Conservation (phyloP, 1,140 invertebrate species). For the Cyrtorhinus lividipennis region DNA sequence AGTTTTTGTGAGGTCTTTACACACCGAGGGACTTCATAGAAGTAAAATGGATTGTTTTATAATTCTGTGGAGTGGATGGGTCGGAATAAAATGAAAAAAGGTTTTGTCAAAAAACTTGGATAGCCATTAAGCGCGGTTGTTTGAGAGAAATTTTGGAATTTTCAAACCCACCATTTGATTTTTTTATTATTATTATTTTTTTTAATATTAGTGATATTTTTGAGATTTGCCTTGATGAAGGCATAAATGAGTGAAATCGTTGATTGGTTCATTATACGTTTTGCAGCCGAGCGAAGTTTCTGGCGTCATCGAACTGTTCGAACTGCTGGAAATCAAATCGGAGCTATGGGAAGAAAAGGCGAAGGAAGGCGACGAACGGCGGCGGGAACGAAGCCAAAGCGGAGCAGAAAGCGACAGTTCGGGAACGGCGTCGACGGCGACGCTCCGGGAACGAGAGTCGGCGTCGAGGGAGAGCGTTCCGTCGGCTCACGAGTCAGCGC, state of each 20-base stretch:
- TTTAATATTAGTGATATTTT: too few relatives aligned
- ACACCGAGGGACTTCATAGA: too few relatives aligned
- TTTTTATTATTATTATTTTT: too few relatives aligned
- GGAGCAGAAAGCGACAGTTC: constrained; percentile 30
- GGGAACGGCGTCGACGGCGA: constrained; percentile 27
- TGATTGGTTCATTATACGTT: constrained; percentile 19
- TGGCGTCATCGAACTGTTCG: constrained; percentile 62
- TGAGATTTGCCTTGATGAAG: too few relatives aligned
- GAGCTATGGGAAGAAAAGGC: constrained; percentile 40
- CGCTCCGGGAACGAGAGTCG: not conserved
- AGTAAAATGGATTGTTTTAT: too few relatives aligned
- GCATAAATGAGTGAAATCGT: not conserved
- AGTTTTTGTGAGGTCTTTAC: too few relatives aligned
- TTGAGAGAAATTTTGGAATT: too few relatives aligned
- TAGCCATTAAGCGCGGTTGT: too few relatives aligned
- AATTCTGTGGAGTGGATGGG: too few relatives aligned
- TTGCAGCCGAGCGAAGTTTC: constrained; percentile 64
- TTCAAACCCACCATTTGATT: too few relatives aligned
- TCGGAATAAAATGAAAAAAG: too few relatives aligned
- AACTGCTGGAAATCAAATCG: constrained; percentile 66
- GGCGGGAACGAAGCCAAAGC: not conserved
- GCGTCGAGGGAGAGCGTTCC: not conserved
- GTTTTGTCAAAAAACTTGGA: too few relatives aligned
- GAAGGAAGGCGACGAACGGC: not conserved
- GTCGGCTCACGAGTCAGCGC: not conserved